These are phyloP conservation scores for Cyanocitta stelleri DNA, from an alignment of 2,113 vertebrate genomes.

Conservation along the genomic window DNA sequence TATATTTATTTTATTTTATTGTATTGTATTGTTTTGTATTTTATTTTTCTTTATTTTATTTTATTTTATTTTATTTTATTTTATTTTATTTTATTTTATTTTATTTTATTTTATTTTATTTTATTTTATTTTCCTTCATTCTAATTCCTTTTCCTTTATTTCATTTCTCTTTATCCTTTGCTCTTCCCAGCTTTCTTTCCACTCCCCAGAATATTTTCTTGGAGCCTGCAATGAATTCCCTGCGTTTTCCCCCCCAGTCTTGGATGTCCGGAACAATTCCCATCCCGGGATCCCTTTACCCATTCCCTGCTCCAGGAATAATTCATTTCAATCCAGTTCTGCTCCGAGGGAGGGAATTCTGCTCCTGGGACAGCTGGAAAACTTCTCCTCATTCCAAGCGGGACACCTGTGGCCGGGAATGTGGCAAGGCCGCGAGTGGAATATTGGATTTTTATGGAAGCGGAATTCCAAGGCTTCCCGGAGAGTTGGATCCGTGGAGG, in stretches of 20 bases:
- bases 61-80: neutral
- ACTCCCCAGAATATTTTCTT: neutral
- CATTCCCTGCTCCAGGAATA: neutral
- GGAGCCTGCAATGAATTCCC: neutral
- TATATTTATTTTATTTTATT: no score
- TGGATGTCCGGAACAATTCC: neutral
- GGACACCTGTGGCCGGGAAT: neutral
- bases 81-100: neutral
- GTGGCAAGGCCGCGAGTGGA: fast-evolving
- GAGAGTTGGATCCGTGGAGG: neutral
- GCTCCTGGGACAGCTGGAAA: neutral
- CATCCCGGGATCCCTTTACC: neutral
- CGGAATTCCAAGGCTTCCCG: neutral
- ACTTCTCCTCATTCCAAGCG: fast-evolving
- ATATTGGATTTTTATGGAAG: fast-evolving
- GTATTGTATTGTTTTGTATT: no score
- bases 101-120: neutral
- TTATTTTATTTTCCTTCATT: neutral
- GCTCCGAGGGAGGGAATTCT: neutral
- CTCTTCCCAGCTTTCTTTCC: neutral
- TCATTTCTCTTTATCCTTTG: neutral
- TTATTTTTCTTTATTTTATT: no score
- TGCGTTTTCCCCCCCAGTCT: neutral
- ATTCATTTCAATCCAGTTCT: neutral
- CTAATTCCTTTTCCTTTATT: neutral